Evolutionary conservation across 2,797 vertebrate genomes (phyloP).

Genomic region (Sebastes variabilis): DNA sequence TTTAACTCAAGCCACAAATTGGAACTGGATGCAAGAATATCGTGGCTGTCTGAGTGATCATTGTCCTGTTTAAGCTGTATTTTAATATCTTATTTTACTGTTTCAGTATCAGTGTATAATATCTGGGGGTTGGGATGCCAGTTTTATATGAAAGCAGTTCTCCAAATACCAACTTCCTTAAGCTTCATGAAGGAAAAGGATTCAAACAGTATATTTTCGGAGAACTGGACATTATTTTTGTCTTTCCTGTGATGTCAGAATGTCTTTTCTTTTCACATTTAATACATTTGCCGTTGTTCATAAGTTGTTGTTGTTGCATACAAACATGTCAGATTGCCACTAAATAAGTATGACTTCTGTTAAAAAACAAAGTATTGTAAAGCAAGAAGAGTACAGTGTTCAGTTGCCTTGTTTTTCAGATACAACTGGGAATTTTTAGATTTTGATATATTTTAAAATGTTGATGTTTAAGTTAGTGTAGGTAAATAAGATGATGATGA

Average conservation of each 20-base stretch:
- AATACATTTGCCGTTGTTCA: neutral
- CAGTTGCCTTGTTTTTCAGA: slow-evolving; percentile 58
- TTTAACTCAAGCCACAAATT: slow-evolving; percentile 48
- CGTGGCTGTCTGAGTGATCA: slow-evolving; percentile 15
- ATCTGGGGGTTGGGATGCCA: neutral
- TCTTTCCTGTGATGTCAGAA: slow-evolving; percentile 25
- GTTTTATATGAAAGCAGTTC: slow-evolving; percentile 5
- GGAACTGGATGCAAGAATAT: slow-evolving; percentile 1
- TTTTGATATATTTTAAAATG: slow-evolving; percentile 71
- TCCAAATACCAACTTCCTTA: slow-evolving; percentile 14
- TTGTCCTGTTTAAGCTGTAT: slow-evolving; percentile 39
- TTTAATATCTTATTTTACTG: slow-evolving; percentile 46
- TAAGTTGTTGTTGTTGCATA: neutral
- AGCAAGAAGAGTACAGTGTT: slow-evolving; percentile 58
- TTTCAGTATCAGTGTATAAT: slow-evolving; percentile 27
- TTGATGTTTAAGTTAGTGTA: slow-evolving; percentile 60
- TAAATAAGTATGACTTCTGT: slow-evolving; percentile 34
- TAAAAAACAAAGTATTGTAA: slow-evolving; percentile 49
- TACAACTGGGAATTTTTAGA: slow-evolving; percentile 52
- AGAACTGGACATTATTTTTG: slow-evolving; percentile 18
- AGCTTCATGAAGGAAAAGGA: slow-evolving; percentile 15
- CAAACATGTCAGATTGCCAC: slow-evolving; percentile 21
- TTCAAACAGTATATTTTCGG: slow-evolving; percentile 46
- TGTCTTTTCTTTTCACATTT: slow-evolving; percentile 6
- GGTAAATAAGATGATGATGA: slow-evolving; percentile 8